Evolutionary conservation across 2,888 invertebrate genomes (phyloP).

Genomic region (Helobdella robusta): DNA sequence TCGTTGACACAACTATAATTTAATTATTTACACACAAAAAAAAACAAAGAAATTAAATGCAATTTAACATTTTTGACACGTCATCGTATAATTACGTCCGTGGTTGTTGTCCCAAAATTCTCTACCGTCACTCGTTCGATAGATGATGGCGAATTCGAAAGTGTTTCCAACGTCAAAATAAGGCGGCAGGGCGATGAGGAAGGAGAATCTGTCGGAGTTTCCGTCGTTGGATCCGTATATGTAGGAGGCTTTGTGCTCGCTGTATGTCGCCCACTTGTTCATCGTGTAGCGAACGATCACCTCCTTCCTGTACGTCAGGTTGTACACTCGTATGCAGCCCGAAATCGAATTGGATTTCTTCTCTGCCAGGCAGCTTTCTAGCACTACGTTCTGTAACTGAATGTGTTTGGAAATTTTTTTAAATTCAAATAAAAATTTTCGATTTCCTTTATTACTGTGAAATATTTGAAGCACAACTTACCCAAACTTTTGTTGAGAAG

Average conservation of each 20-base stretch:
- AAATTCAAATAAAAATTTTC: constrained; percentile 77
- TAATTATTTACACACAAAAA: too few relatives aligned
- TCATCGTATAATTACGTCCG: constrained; percentile 40
- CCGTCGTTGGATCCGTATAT: constrained; percentile 71
- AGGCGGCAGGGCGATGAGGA: constrained; percentile 49
- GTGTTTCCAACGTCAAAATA: constrained; percentile 38
- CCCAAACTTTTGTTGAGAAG: constrained; percentile 34
- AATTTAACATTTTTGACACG: neutral
- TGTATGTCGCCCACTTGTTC: constrained; percentile 74
- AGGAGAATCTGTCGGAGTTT: constrained; percentile 79
- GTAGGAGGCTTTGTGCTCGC: constrained; percentile 73
- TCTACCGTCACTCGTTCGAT: constrained; percentile 37
- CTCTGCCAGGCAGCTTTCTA: constrained; percentile 66
- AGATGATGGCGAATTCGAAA: constrained; percentile 42
- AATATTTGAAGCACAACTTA: constrained; percentile 41
- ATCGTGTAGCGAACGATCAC: constrained; percentile 77
- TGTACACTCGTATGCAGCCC: constrained; percentile 71
- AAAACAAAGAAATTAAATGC: too few relatives aligned
- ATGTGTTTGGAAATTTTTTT: constrained; percentile 70
- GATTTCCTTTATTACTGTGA: constrained; percentile 62
- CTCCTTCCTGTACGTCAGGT: constrained; percentile 80
- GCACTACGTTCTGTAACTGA: constrained; percentile 65
- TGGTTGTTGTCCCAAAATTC: constrained; percentile 46
- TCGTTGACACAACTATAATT: too few relatives aligned
- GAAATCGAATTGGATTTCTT: constrained; percentile 46